phyloP scores from a whole-genome alignment of 2,888 invertebrate genomes.

The Agrotis ipsilon region DNA sequence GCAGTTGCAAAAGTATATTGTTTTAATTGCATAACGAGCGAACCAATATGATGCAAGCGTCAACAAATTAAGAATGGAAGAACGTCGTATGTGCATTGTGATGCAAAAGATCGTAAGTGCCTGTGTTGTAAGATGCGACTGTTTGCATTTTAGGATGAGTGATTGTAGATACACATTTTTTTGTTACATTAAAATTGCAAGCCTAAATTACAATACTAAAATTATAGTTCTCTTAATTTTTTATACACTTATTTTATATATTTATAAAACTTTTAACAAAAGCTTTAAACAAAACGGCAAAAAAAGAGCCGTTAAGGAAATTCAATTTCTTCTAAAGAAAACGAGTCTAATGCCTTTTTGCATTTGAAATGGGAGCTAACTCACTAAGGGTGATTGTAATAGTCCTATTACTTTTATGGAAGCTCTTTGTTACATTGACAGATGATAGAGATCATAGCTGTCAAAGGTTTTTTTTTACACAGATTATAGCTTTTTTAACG shows the following conservation, averaged over 20 bases:
- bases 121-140: neutral
- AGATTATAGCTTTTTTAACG: neutral
- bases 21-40: slow-evolving; percentile 49
- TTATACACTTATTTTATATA: too few relatives aligned
- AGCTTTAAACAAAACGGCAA: too few relatives aligned
- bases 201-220: too few relatives aligned
- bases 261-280: too few relatives aligned
- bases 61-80: slow-evolving; percentile 42
- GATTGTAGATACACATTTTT: neutral
- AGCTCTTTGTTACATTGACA: neutral
- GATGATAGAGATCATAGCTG: neutral
- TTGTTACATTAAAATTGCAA: neutral
- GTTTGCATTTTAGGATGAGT: neutral
- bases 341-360: neutral
- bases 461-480: neutral
- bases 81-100: slow-evolving; percentile 11
- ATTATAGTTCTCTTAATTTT: too few relatives aligned
- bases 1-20: slow-evolving; percentile 49
- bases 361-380: slow-evolving; percentile 1
- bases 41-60: slow-evolving; percentile 52
- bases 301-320: neutral
- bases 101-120: slow-evolving; percentile 16
- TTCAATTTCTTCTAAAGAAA: neutral
- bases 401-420: neutral
- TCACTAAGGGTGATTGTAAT: slow-evolving; percentile 16